Conservation (phyloP, 2,888 invertebrate genomes). For the Acronicta alni region DNA sequence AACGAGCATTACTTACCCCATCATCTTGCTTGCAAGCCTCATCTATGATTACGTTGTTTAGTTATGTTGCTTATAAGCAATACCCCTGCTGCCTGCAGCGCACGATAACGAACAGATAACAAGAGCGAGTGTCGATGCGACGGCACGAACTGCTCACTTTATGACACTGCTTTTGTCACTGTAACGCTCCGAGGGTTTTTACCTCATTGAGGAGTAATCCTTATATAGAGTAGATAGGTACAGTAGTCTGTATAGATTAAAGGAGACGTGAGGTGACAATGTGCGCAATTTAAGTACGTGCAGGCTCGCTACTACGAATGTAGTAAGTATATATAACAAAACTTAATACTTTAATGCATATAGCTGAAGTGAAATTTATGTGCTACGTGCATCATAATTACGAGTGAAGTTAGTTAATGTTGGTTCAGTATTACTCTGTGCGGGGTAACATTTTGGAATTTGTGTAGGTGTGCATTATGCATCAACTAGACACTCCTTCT, state of each 20-base stretch:
- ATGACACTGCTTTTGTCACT: not conserved
- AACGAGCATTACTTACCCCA: not conserved
- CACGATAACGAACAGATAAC: slow-evolving; percentile 23
- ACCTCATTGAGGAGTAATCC: too few relatives aligned
- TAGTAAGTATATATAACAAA: too few relatives aligned
- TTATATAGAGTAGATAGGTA: too few relatives aligned
- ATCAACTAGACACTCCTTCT: too few relatives aligned
- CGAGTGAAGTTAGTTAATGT: not conserved
- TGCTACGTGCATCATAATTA: not conserved
- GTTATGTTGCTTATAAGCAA: slow-evolving; percentile 5
- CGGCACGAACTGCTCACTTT: not conserved
- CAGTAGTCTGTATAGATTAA: too few relatives aligned
- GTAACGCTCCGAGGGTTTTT: too few relatives aligned
- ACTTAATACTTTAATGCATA: not conserved
- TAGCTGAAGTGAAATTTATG: not conserved
- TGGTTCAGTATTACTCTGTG: not conserved
- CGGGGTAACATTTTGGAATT: too few relatives aligned
- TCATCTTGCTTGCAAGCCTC: not conserved
- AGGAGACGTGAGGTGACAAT: too few relatives aligned
- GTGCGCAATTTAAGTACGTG: too few relatives aligned
- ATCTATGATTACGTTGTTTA: slow-evolving; percentile 12
- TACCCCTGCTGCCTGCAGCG: too few relatives aligned
- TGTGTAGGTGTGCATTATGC: too few relatives aligned
- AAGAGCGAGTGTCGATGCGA: not conserved
- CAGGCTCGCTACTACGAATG: too few relatives aligned